Evolutionary conservation across 2,888 invertebrate species (phyloP).

Genomic region (Cheilosia soror): DNA sequence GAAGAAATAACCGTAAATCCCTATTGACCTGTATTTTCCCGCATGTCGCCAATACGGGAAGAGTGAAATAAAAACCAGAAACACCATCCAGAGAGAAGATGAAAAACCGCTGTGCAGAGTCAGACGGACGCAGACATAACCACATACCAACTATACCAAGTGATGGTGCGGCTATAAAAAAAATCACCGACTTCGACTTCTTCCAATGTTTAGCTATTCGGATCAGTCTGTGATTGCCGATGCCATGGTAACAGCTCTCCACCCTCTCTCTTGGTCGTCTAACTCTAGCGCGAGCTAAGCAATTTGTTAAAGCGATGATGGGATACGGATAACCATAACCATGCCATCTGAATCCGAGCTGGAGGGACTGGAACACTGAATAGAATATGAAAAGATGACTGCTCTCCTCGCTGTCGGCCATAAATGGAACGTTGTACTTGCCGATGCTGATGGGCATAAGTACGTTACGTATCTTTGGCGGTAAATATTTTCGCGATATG

Average conservation of each 20-base stretch:
- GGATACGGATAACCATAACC: not conserved
- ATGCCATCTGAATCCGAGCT: constrained; percentile 23
- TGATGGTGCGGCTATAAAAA: no score
- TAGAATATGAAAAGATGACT: constrained; percentile 20
- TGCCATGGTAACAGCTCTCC: not conserved
- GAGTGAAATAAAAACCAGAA: constrained; percentile 1
- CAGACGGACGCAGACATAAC: not conserved
- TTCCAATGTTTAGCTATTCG: constrained; percentile 46
- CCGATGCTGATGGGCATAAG: constrained; percentile 23
- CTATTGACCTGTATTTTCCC: constrained; percentile 71
- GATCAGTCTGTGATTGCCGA: constrained; percentile 49
- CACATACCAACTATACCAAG: not conserved
- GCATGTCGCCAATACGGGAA: constrained; percentile 49
- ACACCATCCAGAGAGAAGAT: not conserved
- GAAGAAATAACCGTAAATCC: constrained; percentile 72
- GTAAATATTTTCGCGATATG: constrained; percentile 31
- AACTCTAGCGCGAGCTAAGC: constrained; percentile 31
- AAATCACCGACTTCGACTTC: constrained; percentile 25
- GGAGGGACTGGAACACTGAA: not conserved
- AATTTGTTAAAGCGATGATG: constrained; percentile 57
- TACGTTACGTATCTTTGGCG: not conserved
- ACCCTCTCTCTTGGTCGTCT: not conserved
- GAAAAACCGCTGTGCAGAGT: not conserved
- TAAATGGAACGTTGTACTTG: constrained; percentile 46
- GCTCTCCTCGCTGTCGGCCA: constrained; percentile 9